phyloP scores from a whole-genome alignment of 1,140 invertebrate genomes.

The Ruditapes philippinarum region DNA sequence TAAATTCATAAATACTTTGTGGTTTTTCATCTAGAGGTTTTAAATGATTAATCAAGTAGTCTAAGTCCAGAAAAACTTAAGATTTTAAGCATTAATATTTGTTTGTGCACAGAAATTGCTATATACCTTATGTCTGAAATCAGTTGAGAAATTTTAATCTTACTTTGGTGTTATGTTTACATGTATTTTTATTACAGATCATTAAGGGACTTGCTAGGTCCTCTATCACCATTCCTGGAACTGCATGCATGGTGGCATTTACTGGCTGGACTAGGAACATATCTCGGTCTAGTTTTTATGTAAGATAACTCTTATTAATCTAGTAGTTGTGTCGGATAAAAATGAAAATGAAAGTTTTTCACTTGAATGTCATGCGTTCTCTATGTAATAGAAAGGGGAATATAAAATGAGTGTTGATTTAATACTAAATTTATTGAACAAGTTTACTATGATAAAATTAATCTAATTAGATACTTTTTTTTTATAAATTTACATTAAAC shows the following conservation, averaged over 20 bases:
- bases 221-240: conserved; percentile 75
- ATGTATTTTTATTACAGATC: not conserved
- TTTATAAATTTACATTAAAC: too few species aligned
- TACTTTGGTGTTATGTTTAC: too few species aligned
- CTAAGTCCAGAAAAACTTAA: too few species aligned
- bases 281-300: conserved; percentile 74
- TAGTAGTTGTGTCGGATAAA: not conserved
- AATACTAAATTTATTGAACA: not conserved
- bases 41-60: too few species aligned
- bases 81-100: too few species aligned
- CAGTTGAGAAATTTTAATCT: too few species aligned
- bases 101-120: too few species aligned
- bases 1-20: too few species aligned
- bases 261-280: conserved; percentile 81
- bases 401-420: too few species aligned
- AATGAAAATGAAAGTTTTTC: not conserved
- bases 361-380: not conserved
- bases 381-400: not conserved
- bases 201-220: conserved; percentile 56
- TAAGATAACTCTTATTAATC: conserved; percentile 43
- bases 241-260: conserved; percentile 85
- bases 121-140: too few species aligned
- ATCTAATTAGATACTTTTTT: not conserved
- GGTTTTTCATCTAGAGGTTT: too few species aligned
- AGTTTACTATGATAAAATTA: not conserved